Conservation (phyloP, 2,797 vertebrate species). For the Clarias platycephalus region DNA sequence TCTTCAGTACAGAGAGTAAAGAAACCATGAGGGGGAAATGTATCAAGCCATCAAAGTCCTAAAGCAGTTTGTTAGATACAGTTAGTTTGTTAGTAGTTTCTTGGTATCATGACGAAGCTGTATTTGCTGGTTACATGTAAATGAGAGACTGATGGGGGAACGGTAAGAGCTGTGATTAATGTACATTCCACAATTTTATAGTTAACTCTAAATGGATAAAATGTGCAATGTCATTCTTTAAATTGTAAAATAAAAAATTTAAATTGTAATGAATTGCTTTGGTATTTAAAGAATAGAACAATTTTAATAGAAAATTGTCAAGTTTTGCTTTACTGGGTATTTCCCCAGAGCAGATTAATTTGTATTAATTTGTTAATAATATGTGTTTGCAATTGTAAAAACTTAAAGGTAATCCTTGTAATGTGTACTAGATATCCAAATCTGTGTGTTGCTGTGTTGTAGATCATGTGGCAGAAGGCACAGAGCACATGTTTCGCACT, state of each 20-base stretch:
- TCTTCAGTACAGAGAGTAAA: background rate
- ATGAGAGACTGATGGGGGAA: background rate
- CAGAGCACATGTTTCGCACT: conserved; percentile 85
- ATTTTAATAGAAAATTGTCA: background rate
- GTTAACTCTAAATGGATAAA: background rate
- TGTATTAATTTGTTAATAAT: background rate
- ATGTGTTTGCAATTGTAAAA: background rate
- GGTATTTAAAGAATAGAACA: background rate
- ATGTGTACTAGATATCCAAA: background rate
- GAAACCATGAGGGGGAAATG: background rate
- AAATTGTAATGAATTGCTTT: background rate
- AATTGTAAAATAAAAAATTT: background rate
- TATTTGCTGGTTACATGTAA: background rate
- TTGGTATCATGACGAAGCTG: background rate
- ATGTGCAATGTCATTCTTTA: background rate
- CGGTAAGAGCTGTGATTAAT: background rate
- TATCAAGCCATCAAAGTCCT: background rate
- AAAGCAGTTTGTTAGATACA: background rate
- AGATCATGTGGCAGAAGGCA: conserved; percentile 76
- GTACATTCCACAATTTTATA: background rate
- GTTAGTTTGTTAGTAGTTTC: background rate
- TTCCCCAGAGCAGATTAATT: background rate
- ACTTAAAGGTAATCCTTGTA: background rate
- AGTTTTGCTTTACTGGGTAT: background rate
- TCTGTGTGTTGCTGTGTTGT: conserved; percentile 32